Evolutionary conservation across 1,140 invertebrate genomes (phyloP).

Genomic region (Anoplolepis gracilipes): DNA sequence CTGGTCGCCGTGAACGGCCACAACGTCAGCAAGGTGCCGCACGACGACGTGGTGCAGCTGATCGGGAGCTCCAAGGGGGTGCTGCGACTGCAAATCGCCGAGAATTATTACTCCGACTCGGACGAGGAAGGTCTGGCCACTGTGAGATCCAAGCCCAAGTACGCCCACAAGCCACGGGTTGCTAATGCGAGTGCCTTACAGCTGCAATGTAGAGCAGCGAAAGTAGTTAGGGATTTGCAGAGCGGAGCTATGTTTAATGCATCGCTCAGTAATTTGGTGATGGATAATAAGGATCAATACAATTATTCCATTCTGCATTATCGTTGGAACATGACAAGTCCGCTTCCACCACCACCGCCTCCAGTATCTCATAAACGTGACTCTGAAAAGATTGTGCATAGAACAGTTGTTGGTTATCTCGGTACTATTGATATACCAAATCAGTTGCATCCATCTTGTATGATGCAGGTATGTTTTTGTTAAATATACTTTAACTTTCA

Average conservation of each 20-base stretch:
- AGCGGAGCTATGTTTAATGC: slow-evolving; percentile 86
- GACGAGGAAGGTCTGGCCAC: slow-evolving; percentile 89
- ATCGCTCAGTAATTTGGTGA: slow-evolving; percentile 38
- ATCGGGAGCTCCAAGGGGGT: slow-evolving; percentile 94
- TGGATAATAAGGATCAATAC: slow-evolving; percentile 76
- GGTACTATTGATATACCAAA: slow-evolving; percentile 98
- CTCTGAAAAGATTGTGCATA: slow-evolving; percentile 89
- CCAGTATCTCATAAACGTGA: slow-evolving; percentile 83
- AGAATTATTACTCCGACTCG: slow-evolving; percentile 95
- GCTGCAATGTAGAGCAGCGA: slow-evolving; percentile 85
- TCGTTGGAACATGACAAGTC: slow-evolving; percentile 83
- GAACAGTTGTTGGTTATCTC: slow-evolving; percentile 96
- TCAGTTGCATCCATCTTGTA: slow-evolving; percentile 91
- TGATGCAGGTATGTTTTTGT: slow-evolving; percentile 86
- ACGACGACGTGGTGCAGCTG: slow-evolving; percentile 96
- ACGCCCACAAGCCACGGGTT: slow-evolving; percentile 86
- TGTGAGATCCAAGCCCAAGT: slow-evolving; percentile 88
- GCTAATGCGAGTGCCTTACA: slow-evolving; percentile 76
- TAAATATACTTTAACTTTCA: not conserved
- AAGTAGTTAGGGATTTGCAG: slow-evolving; percentile 87
- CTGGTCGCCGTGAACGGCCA: slow-evolving; percentile 96
- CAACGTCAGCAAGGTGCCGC: slow-evolving; percentile 94
- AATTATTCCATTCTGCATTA: slow-evolving; percentile 78
- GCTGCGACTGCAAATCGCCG: slow-evolving; percentile 93
- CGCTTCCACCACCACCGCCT: slow-evolving; percentile 83